Conservation (phyloP, 2,113 vertebrate species). For the Nesoenas mayeri region DNA sequence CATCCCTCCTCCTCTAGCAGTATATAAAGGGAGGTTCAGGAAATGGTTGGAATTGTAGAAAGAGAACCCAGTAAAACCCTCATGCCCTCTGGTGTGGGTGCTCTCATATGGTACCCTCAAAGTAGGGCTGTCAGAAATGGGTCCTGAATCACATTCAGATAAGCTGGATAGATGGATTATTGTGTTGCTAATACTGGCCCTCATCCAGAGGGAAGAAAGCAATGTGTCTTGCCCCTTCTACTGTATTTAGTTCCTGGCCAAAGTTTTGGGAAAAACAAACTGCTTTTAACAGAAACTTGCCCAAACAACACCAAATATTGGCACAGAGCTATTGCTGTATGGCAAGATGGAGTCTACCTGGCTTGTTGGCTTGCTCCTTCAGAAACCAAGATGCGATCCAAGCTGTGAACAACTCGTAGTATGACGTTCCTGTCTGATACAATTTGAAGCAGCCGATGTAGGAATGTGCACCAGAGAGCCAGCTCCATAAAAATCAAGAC, state of each 20-base stretch:
- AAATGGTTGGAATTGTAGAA: not conserved
- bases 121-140: not conserved
- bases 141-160: not conserved
- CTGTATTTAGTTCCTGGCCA: not conserved
- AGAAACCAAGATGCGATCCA: not conserved
- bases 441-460: not conserved
- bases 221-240: not conserved
- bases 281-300: not conserved
- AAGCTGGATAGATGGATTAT: not conserved
- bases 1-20: not conserved
- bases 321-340: not conserved
- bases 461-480: not conserved
- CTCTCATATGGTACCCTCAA: not conserved
- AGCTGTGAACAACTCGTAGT: rapidly evolving
- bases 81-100: not conserved
- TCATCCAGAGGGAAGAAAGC: not conserved
- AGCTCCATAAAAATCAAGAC: not conserved
- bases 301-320: not conserved
- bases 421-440: rapidly evolving
- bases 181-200: not conserved
- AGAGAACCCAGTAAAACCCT: not conserved
- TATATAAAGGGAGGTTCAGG: not conserved
- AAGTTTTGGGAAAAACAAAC: not conserved
- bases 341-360: not conserved
- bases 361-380: not conserved